Percentiles rank a stretch among this genome's conserved stretches.
Conservation (phyloP, 1,140 invertebrate species). For the Achroia grisella region DNA sequence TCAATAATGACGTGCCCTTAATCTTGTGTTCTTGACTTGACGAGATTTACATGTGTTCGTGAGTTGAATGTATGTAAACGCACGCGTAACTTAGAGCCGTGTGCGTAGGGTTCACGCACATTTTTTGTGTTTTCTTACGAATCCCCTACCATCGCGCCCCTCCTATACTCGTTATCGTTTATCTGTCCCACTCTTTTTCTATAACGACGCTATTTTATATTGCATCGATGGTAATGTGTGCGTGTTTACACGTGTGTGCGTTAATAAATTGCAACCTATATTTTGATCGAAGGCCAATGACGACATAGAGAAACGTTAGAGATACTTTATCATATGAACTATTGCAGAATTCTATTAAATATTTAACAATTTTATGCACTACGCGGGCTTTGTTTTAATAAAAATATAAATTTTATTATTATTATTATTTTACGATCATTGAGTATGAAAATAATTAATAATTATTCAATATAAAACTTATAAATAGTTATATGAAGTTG, state of each 20-base stretch:
- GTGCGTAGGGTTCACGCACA: constrained; percentile 62
- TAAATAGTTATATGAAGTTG: neutral
- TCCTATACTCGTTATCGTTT: constrained; percentile 53
- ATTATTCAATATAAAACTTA: no score
- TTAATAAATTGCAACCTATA: constrained; percentile 71
- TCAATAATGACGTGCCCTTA: constrained; percentile 35
- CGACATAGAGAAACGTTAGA: constrained; percentile 28
- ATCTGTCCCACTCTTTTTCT: constrained; percentile 70
- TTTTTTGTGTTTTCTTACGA: constrained; percentile 65
- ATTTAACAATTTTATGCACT: no score
- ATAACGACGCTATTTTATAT: constrained; percentile 40
- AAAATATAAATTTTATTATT: no score
- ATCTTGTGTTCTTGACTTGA: constrained; percentile 45
- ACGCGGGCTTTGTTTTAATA: no score
- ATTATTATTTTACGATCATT: no score
- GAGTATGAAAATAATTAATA: no score
- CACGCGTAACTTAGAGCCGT: constrained; percentile 19
- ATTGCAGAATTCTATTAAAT: no score
- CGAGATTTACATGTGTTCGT: constrained; percentile 25
- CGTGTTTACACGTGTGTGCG: constrained; percentile 44
- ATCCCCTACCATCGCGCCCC: constrained; percentile 50
- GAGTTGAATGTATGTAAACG: constrained; percentile 17
- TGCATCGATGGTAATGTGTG: constrained; percentile 26
- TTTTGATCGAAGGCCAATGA: constrained; percentile 67
- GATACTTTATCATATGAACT: no score